Conservation (phyloP, 2,113 vertebrate genomes). For the Leptodactylus fuscus region DNA sequence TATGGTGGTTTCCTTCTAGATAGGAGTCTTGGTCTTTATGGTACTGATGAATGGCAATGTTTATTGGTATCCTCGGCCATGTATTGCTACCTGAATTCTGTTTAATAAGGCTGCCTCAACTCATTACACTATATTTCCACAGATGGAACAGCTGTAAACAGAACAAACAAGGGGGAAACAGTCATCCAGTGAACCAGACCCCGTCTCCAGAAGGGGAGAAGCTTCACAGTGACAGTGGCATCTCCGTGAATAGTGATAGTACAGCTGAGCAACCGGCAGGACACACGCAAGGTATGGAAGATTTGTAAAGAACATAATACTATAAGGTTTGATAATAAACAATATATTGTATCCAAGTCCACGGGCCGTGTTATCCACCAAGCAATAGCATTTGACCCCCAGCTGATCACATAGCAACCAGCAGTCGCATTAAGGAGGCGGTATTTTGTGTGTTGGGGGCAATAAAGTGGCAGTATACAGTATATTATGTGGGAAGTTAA, state of each 20-base stretch:
- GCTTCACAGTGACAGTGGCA: slow-evolving; percentile 96
- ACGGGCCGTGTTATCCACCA: too few relatives aligned
- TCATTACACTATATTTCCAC: slow-evolving; percentile 32
- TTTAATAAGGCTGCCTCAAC: too few relatives aligned
- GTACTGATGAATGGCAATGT: neutral
- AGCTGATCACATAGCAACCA: too few relatives aligned
- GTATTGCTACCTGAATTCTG: neutral
- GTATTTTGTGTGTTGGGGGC: too few relatives aligned
- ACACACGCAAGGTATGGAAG: slow-evolving; percentile 74
- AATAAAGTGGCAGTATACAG: too few relatives aligned
- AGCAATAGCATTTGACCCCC: too few relatives aligned
- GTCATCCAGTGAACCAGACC: slow-evolving; percentile 88
- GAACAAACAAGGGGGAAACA: slow-evolving; percentile 93
- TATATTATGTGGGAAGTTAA: too few relatives aligned
- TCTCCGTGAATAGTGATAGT: slow-evolving; percentile 98
- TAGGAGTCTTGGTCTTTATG: too few relatives aligned
- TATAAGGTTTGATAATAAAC: too few relatives aligned
- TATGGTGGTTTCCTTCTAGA: too few relatives aligned
- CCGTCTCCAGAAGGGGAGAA: slow-evolving; percentile 95
- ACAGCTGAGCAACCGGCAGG: slow-evolving; percentile 83
- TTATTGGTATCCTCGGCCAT: neutral
- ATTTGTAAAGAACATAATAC: neutral
- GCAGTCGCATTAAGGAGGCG: too few relatives aligned
- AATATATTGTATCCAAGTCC: too few relatives aligned
- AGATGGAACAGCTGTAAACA: slow-evolving; percentile 99